Percentiles rank a stretch among this genome's conserved stretches.
phyloP scores from a whole-genome alignment of 2,888 invertebrate species.

The Lasioglossum zephyrum region DNA sequence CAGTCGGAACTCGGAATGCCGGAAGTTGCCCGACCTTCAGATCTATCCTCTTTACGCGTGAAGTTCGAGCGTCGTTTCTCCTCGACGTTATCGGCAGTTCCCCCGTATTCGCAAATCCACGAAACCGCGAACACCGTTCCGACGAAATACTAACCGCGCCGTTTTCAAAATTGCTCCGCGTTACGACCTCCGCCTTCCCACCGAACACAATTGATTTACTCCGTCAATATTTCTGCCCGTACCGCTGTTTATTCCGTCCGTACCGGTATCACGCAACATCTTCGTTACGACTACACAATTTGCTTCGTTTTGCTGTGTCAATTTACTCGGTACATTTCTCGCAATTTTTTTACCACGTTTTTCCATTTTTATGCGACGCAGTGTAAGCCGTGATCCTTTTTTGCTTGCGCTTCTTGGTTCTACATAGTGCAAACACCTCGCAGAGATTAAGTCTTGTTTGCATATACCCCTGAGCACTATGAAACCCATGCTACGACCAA shows the following conservation, averaged over 20 bases:
- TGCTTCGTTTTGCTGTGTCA: neutral
- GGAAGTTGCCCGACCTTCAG: constrained; percentile 25
- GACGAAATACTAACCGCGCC: constrained; percentile 18
- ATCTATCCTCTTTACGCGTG: constrained; percentile 35
- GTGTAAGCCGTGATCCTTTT: neutral
- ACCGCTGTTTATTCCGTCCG: neutral
- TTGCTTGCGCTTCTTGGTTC: neutral
- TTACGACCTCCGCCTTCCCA: neutral
- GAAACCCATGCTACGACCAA: neutral
- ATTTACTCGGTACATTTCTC: neutral
- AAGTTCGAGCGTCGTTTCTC: constrained; percentile 42
- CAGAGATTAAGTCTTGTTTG: neutral
- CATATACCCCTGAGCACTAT: neutral
- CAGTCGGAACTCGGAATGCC: constrained; percentile 26
- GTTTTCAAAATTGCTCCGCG: constrained; percentile 32
- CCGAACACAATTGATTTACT: neutral
- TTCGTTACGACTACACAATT: neutral
- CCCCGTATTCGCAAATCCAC: constrained; percentile 26
- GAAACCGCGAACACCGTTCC: constrained; percentile 29
- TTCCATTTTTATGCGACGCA: neutral
- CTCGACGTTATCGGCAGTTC: constrained; percentile 33
- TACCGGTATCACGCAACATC: neutral
- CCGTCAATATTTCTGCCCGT: constrained; percentile 1
- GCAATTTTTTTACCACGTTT: neutral
- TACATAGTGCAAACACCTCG: neutral